These are phyloP conservation scores for Heliconius hortense DNA, from an alignment of 2,888 invertebrate species.

Conservation along the genomic window DNA sequence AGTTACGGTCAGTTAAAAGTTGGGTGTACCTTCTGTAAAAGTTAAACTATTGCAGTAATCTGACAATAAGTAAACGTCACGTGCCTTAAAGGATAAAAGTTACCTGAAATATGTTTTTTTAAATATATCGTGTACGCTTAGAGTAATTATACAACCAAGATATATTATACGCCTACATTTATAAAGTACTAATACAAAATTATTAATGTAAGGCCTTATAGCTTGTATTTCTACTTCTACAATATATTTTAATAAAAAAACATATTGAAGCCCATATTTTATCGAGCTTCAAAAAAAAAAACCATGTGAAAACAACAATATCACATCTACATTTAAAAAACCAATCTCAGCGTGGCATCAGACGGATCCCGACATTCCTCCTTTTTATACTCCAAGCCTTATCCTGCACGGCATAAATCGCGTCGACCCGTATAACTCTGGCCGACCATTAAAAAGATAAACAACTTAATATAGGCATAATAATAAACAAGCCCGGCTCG, in stretches of 20 bases:
- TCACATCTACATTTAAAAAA: slow-evolving; percentile 79
- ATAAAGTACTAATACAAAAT: neutral
- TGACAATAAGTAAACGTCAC: neutral
- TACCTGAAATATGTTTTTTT: neutral
- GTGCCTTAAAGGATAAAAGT: neutral
- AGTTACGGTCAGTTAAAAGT: neutral
- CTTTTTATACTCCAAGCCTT: slow-evolving; percentile 67
- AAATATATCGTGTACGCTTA: neutral
- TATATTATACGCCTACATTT: neutral
- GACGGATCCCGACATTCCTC: slow-evolving; percentile 67
- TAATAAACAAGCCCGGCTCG: slow-evolving; percentile 74
- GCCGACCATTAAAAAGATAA: slow-evolving; percentile 79
- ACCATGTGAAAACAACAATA: slow-evolving; percentile 60
- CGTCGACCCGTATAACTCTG: slow-evolving; percentile 77
- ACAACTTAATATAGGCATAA: slow-evolving; percentile 81
- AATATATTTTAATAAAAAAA: slow-evolving; percentile 27
- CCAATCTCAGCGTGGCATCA: slow-evolving; percentile 73
- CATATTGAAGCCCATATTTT: slow-evolving; percentile 26
- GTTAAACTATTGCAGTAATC: neutral
- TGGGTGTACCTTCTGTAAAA: neutral
- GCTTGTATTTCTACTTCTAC: slow-evolving; percentile 3
- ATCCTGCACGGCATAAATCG: slow-evolving; percentile 76
- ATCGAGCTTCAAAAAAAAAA: slow-evolving; percentile 45
- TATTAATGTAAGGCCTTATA: neutral
- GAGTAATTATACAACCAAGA: neutral